Conservation (phyloP, 2,113 vertebrate genomes). For the Coreoperca whiteheadi region DNA sequence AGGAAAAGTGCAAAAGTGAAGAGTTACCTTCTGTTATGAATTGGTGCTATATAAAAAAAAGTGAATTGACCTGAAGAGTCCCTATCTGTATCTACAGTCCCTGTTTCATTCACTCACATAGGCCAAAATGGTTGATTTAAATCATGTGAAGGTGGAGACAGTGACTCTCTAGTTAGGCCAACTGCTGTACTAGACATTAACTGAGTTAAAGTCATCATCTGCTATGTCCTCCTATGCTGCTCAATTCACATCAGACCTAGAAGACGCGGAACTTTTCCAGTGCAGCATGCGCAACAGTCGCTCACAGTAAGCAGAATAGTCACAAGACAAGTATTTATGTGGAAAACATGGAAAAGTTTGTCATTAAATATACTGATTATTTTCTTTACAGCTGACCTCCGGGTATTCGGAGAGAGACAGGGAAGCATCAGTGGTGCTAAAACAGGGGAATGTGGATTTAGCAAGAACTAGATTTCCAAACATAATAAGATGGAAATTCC, state of each 20-base stretch:
- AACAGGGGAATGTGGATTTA: slow-evolving; percentile 76
- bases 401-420: slow-evolving; percentile 58
- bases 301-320: neutral
- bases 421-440: slow-evolving; percentile 57
- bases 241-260: neutral
- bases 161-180: slow-evolving; percentile 24
- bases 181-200: slow-evolving; percentile 35
- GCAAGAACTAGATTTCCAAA: slow-evolving; percentile 69
- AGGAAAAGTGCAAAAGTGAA: too few species aligned
- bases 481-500: slow-evolving; percentile 80
- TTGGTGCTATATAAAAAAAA: too few species aligned
- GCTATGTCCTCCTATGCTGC: neutral
- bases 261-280: neutral
- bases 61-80: too few species aligned
- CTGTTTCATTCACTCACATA: slow-evolving; percentile 2
- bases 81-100: neutral
- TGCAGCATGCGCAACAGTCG: neutral
- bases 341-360: neutral
- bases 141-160: slow-evolving; percentile 52
- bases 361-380: slow-evolving; percentile 9
- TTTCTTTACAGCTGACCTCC: slow-evolving; percentile 43
- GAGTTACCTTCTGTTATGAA: too few species aligned
- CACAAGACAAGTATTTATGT: neutral
- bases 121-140: slow-evolving; percentile 46
- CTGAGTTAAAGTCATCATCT: slow-evolving; percentile 44